A percentile compares a stretch with the other conserved stretches of the same genome.
phyloP scores from a whole-genome alignment of 2,888 invertebrate species.

The Rosalia funebris region DNA sequence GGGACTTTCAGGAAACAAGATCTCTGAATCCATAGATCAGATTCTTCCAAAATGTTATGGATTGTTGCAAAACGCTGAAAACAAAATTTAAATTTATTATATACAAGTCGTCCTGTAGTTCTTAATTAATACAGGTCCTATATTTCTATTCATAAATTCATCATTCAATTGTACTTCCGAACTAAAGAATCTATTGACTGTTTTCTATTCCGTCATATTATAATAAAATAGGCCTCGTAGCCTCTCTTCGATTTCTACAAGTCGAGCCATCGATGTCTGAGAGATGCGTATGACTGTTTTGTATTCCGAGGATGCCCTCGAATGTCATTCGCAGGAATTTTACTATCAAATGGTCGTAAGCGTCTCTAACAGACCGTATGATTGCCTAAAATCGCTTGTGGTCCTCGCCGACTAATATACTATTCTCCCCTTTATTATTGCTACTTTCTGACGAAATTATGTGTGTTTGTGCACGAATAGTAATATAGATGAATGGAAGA shows the following conservation, averaged over 20 bases:
- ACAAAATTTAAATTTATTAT: too few relatives aligned
- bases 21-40: too few relatives aligned
- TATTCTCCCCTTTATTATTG: conserved; percentile 37
- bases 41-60: too few relatives aligned
- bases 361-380: conserved; percentile 61
- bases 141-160: too few relatives aligned
- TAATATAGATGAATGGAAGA: too few relatives aligned
- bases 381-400: conserved; percentile 63
- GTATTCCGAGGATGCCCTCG: conserved; percentile 51
- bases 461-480: conserved; percentile 36
- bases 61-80: too few relatives aligned
- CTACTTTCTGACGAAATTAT: conserved; percentile 34
- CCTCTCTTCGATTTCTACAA: conserved; percentile 5
- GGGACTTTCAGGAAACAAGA: too few relatives aligned
- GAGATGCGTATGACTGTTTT: conserved; percentile 36
- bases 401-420: conserved; percentile 42
- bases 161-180: too few relatives aligned
- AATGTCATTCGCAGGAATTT: conserved; percentile 65
- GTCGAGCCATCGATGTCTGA: neutral
- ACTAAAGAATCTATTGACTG: too few relatives aligned
- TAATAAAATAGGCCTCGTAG: neutral
- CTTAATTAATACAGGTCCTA: too few relatives aligned
- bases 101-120: too few relatives aligned
- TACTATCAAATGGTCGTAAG: conserved; percentile 64
- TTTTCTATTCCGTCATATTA: too few relatives aligned